These are phyloP conservation scores for Parauchenoglanis ngamensis DNA, from an alignment of 2,797 vertebrate species.

Conservation along the genomic window DNA sequence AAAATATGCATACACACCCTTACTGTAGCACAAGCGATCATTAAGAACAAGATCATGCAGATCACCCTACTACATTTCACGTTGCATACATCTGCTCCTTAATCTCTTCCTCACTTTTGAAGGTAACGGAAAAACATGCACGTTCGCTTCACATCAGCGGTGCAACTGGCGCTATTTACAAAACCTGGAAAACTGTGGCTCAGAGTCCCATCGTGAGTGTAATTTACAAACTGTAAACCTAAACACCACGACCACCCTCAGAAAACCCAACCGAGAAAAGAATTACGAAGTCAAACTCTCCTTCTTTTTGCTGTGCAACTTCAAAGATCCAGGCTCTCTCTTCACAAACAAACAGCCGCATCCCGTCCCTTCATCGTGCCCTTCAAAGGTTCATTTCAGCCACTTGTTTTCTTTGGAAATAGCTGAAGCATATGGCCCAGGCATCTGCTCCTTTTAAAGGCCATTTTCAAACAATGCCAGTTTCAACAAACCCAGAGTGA, in stretches of 20 bases:
- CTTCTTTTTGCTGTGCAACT: slow-evolving; percentile 13
- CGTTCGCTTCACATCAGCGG: background rate
- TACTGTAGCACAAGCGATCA: background rate
- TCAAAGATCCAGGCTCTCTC: slow-evolving; percentile 26
- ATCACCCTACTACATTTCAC: background rate
- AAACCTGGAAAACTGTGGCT: slow-evolving; percentile 7
- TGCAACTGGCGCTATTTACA: background rate
- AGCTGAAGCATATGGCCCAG: slow-evolving; percentile 29
- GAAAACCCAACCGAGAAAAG: slow-evolving; percentile 11
- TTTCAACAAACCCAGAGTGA: slow-evolving; percentile 8
- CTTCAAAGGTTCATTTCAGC: slow-evolving; percentile 24
- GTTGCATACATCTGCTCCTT: background rate
- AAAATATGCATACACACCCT: background rate
- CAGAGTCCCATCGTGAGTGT: background rate
- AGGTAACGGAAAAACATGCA: background rate
- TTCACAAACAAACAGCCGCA: slow-evolving; percentile 11
- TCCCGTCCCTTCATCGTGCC: slow-evolving; percentile 10
- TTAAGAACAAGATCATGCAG: background rate
- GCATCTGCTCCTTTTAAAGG: slow-evolving; percentile 51
- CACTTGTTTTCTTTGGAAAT: slow-evolving; percentile 32
- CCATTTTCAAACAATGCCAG: slow-evolving; percentile 23
- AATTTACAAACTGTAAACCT: slow-evolving; percentile 11
- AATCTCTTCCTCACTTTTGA: background rate
- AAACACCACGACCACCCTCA: background rate
- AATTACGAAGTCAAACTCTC: background rate